Percentiles rank a stretch among this genome's conserved stretches.
phyloP scores from a whole-genome alignment of 30 jellyfish, hydroid and myxozoan species.

The Pseudorhiza aurosa region DNA sequence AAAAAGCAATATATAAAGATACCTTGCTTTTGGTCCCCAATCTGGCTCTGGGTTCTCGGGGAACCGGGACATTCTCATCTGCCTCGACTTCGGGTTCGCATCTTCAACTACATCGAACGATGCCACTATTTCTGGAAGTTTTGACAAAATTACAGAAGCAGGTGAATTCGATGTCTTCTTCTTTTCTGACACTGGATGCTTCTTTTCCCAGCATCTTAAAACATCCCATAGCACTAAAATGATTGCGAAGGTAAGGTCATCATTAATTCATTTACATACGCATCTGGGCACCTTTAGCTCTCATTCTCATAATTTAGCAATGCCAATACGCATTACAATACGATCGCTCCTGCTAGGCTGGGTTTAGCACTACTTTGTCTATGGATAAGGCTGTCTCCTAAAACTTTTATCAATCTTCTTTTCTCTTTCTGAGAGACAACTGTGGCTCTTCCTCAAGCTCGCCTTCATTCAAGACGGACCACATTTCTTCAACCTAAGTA shows the following conservation, averaged over 20 bases:
- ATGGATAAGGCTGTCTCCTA: too few relatives aligned
- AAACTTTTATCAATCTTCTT: too few relatives aligned
- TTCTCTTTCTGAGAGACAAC: too few relatives aligned
- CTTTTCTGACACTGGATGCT: constrained; percentile 78
- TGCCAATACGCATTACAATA: too few relatives aligned
- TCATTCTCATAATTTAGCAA: too few relatives aligned
- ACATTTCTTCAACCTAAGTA: too few relatives aligned
- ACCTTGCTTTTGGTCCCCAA: constrained; percentile 99
- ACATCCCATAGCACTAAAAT: constrained; percentile 90
- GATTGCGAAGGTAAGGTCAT: neutral
- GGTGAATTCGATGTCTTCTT: constrained; percentile 68
- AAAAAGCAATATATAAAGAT: neutral
- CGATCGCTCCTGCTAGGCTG: too few relatives aligned
- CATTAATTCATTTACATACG: too few relatives aligned
- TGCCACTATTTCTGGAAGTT: constrained; percentile 65
- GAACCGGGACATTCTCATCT: constrained; percentile 61
- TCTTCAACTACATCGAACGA: constrained; percentile 65
- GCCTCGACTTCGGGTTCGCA: constrained; percentile 83
- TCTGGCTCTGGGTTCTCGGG: constrained; percentile 90
- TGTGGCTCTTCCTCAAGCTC: too few relatives aligned
- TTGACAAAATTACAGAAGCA: constrained; percentile 64
- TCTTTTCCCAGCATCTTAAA: constrained; percentile 87
- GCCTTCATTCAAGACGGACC: too few relatives aligned
- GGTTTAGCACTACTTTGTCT: too few relatives aligned
- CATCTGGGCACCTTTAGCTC: too few relatives aligned